phyloP scores from a whole-genome alignment of 2,888 invertebrate species.

The Chaitophorus viminalis region DNA sequence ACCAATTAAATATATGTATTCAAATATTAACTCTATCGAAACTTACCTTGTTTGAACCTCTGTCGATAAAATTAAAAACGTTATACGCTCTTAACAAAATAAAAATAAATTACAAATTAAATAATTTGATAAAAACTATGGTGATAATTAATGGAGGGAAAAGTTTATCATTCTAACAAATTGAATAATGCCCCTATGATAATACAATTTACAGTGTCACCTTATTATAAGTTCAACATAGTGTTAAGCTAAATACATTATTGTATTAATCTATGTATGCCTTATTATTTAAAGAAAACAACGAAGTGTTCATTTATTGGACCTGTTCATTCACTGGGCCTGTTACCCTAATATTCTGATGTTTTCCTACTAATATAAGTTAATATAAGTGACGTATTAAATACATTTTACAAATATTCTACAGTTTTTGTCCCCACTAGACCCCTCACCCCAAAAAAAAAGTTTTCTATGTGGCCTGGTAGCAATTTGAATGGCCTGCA shows the following conservation, averaged over 20 bases:
- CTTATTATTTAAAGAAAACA: conserved; percentile 29
- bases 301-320: background rate
- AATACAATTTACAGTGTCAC: conserved; percentile 11
- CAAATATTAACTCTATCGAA: background rate
- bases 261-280: background rate
- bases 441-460: no score
- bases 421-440: no score
- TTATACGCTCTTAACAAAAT: background rate
- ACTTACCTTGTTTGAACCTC: conserved; percentile 1
- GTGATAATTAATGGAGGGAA: background rate
- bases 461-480: no score
- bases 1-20: background rate
- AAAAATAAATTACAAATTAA: background rate
- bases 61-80: background rate
- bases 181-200: conserved; percentile 5
- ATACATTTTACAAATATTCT: no score
- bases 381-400: no score
- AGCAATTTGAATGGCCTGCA: no score
- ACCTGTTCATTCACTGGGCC: background rate
- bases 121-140: background rate
- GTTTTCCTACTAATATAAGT: no score
- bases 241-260: background rate
- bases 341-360: no score
- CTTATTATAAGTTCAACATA: background rate
- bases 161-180: background rate